A percentile compares a stretch with the other conserved stretches of the same genome.
These are phyloP conservation scores for Desmophyllum pertusum DNA, from an alignment of 92 coral and sea anemone genomes.

Conservation along the genomic window DNA sequence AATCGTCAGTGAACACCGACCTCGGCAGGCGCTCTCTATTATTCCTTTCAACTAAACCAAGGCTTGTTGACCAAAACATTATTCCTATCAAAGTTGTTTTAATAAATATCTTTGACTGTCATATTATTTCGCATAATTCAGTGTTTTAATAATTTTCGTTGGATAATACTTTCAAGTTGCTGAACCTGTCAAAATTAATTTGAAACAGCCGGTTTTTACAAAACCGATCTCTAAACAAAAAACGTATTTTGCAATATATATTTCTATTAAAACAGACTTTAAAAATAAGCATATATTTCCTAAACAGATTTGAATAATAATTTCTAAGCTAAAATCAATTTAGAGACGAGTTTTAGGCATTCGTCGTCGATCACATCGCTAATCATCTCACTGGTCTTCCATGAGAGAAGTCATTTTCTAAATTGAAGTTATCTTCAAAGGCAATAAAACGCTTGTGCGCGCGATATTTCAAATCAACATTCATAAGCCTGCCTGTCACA, in stretches of 20 bases:
- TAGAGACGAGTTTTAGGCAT: background rate
- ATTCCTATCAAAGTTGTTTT: background rate
- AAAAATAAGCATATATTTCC: background rate
- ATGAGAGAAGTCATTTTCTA: background rate
- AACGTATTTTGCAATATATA: background rate
- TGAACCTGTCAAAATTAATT: background rate
- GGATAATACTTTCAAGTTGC: background rate
- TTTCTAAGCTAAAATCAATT: background rate
- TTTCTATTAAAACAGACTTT: background rate
- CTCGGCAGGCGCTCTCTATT: background rate
- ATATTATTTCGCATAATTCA: background rate
- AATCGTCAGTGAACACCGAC: background rate
- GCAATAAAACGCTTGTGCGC: background rate
- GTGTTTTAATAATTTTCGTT: background rate
- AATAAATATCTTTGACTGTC: background rate
- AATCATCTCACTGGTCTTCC: background rate
- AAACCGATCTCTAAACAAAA: background rate
- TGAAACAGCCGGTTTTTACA: background rate
- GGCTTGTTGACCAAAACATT: background rate
- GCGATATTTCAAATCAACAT: background rate
- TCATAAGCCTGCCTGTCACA: background rate
- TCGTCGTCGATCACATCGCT: background rate
- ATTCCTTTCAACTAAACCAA: background rate
- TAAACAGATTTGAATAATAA: background rate
- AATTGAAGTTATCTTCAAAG: background rate